Evolutionary conservation across 1,140 invertebrate genomes (phyloP), one percentile per base, ranked within the genome.

Genomic region (Camponotus floridanus): DNA sequence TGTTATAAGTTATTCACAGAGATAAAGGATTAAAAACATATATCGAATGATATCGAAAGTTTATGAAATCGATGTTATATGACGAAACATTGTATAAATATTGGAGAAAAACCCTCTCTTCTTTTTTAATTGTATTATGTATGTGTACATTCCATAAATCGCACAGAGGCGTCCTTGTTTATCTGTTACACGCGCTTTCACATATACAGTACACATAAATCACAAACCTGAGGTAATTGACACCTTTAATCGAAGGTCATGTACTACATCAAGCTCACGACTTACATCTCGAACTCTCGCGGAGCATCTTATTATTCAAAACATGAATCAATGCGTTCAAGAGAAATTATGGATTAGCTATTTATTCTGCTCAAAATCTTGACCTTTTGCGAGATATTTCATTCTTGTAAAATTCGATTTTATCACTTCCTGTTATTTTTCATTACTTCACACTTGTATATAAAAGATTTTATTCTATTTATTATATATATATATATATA

Each of bases 181-280:
- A 79, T 67, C 9, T 6, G 13, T 36, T 48, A 67, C 36, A 48
- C 42, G 18, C 61, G 9, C 45, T 67, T 76, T 79, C 76, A 33
- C 61, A 36, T 21, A 48, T 3, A 18, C 13, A 15, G n/a, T 13
- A 1, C 11, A 31, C 3, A 6, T 64, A 33, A 55, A 67, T 26
- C 39, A 21, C 65, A 11, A 68, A n/a, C 18, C 9, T 55, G 8
- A 31, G 13, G 4, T 68, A 68, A 80, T 57, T 57, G 21, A 80
- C 67, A 48, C 5, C 21, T 13, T 67, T 68, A 21, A 36, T 65
- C 65, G 36, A 68, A 68, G 65, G 65, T 68, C 11, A 21, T 62
- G 2, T 39, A 18, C 8, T 26, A 26, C 26, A 26, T 26, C 26
- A 26, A 26, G 26, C 26, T 26, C 0, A 26, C 13, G 3, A 8